A percentile compares a stretch with the other conserved stretches of the same genome.
phyloP scores from a whole-genome alignment of 2,797 vertebrate species.

The Paramormyrops hopkinsi region DNA sequence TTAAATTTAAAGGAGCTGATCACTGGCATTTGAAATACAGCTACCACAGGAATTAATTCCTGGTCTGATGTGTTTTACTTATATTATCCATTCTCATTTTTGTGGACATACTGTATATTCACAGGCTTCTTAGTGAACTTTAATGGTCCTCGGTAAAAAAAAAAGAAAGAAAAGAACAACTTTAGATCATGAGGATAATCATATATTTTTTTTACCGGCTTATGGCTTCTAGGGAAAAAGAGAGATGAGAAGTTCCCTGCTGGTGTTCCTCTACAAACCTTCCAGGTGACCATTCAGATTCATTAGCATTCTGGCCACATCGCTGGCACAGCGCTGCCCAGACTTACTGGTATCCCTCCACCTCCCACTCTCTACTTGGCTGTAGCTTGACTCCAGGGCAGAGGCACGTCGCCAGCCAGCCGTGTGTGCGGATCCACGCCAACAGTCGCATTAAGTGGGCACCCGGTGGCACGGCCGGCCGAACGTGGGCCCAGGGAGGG shows the following conservation, averaged over 20 bases:
- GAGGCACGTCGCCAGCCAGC: background rate
- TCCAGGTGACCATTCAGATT: background rate
- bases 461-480: background rate
- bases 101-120: background rate
- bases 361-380: background rate
- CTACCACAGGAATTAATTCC: background rate
- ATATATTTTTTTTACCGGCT: background rate
- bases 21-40: background rate
- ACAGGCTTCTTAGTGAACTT: background rate
- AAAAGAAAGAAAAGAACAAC: background rate
- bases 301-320: conserved; percentile 5
- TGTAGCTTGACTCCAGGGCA: background rate
- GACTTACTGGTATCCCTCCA: background rate
- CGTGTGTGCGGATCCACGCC: background rate
- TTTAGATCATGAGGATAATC: background rate
- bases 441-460: conserved; percentile 19
- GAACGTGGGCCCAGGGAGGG: background rate
- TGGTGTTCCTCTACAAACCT: background rate
- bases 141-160: background rate
- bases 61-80: background rate
- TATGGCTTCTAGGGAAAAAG: background rate
- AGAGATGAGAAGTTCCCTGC: background rate
- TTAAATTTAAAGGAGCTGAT: background rate
- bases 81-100: background rate
- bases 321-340: background rate